Evolutionary conservation across 2,113 vertebrate species (phyloP), one percentile per base, ranked within the genome.

Genomic region (Syrrhaptes paradoxus): DNA sequence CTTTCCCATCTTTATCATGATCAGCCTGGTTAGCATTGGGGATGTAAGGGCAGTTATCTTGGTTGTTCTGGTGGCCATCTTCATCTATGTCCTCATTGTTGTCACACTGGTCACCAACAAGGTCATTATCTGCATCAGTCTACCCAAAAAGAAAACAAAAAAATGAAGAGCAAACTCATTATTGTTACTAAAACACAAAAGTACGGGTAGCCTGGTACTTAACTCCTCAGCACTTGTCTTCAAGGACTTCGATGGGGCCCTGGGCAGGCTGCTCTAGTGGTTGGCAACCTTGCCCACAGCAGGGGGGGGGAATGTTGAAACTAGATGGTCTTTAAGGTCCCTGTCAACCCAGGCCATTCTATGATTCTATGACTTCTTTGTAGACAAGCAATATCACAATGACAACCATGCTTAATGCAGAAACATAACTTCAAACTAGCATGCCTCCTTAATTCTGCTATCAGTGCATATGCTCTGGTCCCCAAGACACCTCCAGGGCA

Each of bases 21-120:
- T 99, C 99, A 2, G 98, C 99, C 97, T 99, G 99, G 94, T 99
- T 99, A 96, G 99, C 97, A 1, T 99, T 99, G 89, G 99, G 97
- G 70, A 99, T 97, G 80, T 99, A 99, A 17, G 99, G 99, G 76
- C 99, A 99, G 93, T 99, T 99, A 97, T 99, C 99, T 90, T 99
- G 98, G 94, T 99, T 99, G 98, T 99, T 99, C 97, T 99, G 99
- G 97, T 99, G 98, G 16, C 99, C 99, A 4, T 99, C 99, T 52
- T 99, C 99, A 45, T 99, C 99, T 9, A 99, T 99, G 97, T 99
- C 99, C 68, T 99, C 98, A 52, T 99, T 99, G 89, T 99, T 99
- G 95, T 99, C 99, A 92, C 99, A 99, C 85, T 99, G 98, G 89
- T 99, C 99, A 78, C 99, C 99, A 58, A 99, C 99, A 18, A 99